Conservation (phyloP, 2,797 vertebrate genomes). For the Todus mexicanus region DNA sequence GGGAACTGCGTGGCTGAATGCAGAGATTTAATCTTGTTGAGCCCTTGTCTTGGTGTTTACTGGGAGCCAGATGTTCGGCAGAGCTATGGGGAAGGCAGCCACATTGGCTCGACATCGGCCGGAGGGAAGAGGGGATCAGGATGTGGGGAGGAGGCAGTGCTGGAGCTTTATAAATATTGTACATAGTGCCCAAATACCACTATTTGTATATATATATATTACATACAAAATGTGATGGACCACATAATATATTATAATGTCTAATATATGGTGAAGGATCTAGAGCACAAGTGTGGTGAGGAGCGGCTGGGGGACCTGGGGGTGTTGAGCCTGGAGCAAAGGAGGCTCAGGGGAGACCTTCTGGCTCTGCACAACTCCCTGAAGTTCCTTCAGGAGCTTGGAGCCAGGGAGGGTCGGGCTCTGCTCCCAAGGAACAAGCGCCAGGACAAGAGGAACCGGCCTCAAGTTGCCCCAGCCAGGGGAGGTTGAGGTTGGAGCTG, state of each 20-base stretch:
- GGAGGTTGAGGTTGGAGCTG: too few relatives aligned
- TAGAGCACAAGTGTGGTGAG: background rate
- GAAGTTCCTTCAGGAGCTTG: too few relatives aligned
- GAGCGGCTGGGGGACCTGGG: background rate
- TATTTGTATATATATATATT: background rate
- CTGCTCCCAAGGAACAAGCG: too few relatives aligned
- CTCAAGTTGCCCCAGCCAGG: too few relatives aligned
- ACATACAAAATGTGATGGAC: background rate
- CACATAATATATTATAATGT: background rate
- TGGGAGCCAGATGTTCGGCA: slow-evolving; percentile 19
- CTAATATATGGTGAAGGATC: background rate
- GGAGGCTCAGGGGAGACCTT: too few relatives aligned
- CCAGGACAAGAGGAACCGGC: too few relatives aligned
- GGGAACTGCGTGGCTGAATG: background rate
- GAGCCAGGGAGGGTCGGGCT: too few relatives aligned
- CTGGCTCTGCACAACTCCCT: too few relatives aligned
- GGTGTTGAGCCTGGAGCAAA: too few relatives aligned
- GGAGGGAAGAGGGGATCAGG: background rate
- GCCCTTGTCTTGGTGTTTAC: background rate
- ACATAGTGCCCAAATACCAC: background rate
- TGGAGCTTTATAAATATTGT: background rate
- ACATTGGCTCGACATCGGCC: background rate
- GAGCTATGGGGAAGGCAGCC: background rate
- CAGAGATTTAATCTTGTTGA: background rate
- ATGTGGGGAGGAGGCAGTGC: background rate